Evolutionary conservation across 1,140 invertebrate genomes (phyloP), one percentile per base, ranked within the genome.

Genomic region (Bombus confusus): DNA sequence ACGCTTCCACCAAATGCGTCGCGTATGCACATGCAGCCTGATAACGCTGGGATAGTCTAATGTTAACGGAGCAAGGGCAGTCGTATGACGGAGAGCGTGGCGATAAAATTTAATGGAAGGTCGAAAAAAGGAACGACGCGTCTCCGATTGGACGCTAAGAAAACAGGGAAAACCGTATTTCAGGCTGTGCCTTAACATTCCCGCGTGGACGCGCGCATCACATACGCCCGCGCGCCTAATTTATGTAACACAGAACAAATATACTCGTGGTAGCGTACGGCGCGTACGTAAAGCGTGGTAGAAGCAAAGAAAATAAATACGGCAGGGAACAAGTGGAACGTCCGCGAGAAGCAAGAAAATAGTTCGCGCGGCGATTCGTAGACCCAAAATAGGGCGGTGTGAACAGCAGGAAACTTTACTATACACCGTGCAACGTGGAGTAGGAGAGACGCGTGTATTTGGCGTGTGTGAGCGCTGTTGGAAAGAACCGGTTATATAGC

Each of bases 401-500:
- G 83, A 88, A 90, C 89, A 88, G 89, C 68, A 79, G 75, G 43
- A 72, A 62, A 73, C 86, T 79, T 88, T 80, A 72, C 79, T 71
- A 72, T 83, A 71, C 81, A 47, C 47, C 71, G 71, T 71, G 83
- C 74, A 85, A 68, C 76, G 64, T n/a, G 72, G 71, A 80, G 75
- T 68, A 79, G 43, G 68, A 39, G 86, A 81, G 62, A 37, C 59
- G 4, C 79, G 80, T 72, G 80, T 77, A 73, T 77, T 88, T 68
- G 79, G 73, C 86, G 81, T 86, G 88, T 79, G 80, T 69, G 86
- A 86, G 75, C 69, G 74, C 73, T 79, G 78, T 84, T 89, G 86
- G 91, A 90, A 92, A 92, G 91, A 94, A 94, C 93, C 94, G 94
- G 94, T 94, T 94, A 91, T 93, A 91, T 92, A 93, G 91, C 88